Evolutionary conservation across 2,797 vertebrate species (phyloP).

Genomic region (Capromys pilorides): DNA sequence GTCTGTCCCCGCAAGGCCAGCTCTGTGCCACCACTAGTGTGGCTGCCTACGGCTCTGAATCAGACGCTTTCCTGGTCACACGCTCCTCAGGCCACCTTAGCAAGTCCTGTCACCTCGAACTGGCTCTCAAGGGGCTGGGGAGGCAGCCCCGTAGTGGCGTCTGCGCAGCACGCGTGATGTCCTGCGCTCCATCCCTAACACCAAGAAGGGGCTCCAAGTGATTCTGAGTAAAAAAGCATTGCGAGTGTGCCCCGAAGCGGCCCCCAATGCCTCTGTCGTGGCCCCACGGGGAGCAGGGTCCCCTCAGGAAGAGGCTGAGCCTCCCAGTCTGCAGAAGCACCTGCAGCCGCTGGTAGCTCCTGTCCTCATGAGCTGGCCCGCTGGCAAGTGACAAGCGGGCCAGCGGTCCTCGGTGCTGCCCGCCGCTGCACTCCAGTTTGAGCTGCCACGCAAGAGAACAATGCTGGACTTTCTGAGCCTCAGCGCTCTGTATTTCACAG

Average conservation of each 20-base stretch:
- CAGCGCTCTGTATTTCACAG: not conserved
- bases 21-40: not conserved
- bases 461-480: not conserved
- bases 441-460: not conserved
- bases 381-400: not conserved
- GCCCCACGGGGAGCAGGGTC: not conserved
- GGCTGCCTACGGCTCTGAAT: not conserved
- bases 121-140: not conserved
- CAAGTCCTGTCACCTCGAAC: not conserved
- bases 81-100: fast-evolving
- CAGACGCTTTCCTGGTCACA: too few species aligned
- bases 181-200: not conserved
- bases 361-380: not conserved
- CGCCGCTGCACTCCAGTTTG: fast-evolving
- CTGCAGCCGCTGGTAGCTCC: not conserved
- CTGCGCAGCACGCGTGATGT: too few species aligned
- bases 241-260: not conserved
- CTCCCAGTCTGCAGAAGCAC: not conserved
- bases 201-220: not conserved
- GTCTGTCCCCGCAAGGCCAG: not conserved
- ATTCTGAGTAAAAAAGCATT: constrained; percentile 25
- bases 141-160: not conserved
- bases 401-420: fast-evolving
- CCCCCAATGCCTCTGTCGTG: not conserved
- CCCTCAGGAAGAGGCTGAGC: not conserved